Evolutionary conservation across 2,797 vertebrate species (phyloP).

Genomic region (Antennarius maculatus): DNA sequence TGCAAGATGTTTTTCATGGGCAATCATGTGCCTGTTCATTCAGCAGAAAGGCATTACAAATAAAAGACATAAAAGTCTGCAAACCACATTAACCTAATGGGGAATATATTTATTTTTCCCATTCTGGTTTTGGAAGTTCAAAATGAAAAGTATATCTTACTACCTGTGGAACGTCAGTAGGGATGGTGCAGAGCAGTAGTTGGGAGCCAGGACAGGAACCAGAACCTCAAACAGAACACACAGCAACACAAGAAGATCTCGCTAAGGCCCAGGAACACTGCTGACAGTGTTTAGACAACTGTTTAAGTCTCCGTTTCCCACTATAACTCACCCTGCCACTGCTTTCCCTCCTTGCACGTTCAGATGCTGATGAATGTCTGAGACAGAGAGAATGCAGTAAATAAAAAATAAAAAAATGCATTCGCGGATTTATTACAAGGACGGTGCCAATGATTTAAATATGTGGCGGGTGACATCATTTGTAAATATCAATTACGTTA

Average conservation of each 20-base stretch:
- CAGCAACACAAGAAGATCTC: constrained; percentile 46
- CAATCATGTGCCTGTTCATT: constrained; percentile 24
- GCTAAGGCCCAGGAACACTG: constrained; percentile 65
- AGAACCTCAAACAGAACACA: constrained; percentile 63
- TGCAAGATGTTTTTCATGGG: constrained; percentile 37
- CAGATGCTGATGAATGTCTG: constrained; percentile 25
- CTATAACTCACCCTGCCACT: constrained; percentile 67
- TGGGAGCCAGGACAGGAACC: constrained; percentile 55
- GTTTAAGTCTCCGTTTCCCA: constrained; percentile 73
- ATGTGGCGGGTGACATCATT: constrained; percentile 8
- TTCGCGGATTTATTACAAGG: constrained; percentile 28
- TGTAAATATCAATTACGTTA: constrained; percentile 6
- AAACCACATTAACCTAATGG: constrained; percentile 19
- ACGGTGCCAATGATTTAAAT: constrained; percentile 28
- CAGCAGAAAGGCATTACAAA: constrained; percentile 7
- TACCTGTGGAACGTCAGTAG: constrained; percentile 27
- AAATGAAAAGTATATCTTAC: constrained; percentile 4
- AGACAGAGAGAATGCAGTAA: constrained; percentile 13
- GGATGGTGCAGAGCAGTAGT: constrained; percentile 32
- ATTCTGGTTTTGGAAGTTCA: constrained; percentile 11
- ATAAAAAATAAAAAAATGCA: constrained; percentile 12
- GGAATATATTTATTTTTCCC: constrained; percentile 16
- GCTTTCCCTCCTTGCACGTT: constrained; percentile 28
- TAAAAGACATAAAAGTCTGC: not conserved
- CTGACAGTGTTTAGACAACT: constrained; percentile 82